phyloP scores from a whole-genome alignment of 2,888 invertebrate genomes.

The Dicroscelio sp. region DNA sequence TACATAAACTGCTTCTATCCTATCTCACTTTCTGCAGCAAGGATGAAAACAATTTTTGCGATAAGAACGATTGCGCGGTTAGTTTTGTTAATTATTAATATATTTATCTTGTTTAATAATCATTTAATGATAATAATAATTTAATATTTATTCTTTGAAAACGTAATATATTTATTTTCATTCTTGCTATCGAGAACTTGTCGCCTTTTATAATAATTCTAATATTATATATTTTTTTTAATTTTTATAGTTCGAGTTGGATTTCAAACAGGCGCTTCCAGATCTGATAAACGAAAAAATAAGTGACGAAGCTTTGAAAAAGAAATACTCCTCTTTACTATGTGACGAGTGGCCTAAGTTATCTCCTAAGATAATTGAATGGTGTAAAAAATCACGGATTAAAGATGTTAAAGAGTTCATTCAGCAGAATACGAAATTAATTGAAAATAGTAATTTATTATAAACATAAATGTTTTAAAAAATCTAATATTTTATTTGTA shows the following conservation, averaged over 20 bases:
- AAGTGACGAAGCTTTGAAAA: background rate
- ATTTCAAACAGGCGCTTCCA: background rate
- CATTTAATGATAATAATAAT: too few species aligned
- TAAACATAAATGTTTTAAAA: background rate
- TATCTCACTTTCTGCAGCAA: too few species aligned
- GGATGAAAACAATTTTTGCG: too few species aligned
- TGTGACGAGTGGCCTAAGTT: slow-evolving; percentile 4
- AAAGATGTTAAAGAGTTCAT: slow-evolving; percentile 27
- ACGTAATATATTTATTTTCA: too few species aligned
- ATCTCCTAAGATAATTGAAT: background rate
- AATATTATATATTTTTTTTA: too few species aligned
- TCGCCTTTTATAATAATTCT: too few species aligned
- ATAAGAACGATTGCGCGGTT: too few species aligned
- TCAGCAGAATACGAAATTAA: background rate
- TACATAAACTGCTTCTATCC: too few species aligned
- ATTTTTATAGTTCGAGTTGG: background rate
- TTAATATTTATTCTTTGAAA: too few species aligned
- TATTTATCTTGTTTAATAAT: too few species aligned
- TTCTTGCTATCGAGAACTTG: too few species aligned
- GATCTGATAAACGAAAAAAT: background rate
- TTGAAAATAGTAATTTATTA: background rate
- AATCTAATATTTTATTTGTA: background rate
- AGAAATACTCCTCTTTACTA: background rate
- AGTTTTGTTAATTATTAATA: too few species aligned
- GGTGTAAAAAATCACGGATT: slow-evolving; percentile 12